A percentile compares a stretch with the other conserved stretches of the same genome.
Evolutionary conservation across 2,113 vertebrate genomes (phyloP).

Genomic region (Hypanus sabinus): DNA sequence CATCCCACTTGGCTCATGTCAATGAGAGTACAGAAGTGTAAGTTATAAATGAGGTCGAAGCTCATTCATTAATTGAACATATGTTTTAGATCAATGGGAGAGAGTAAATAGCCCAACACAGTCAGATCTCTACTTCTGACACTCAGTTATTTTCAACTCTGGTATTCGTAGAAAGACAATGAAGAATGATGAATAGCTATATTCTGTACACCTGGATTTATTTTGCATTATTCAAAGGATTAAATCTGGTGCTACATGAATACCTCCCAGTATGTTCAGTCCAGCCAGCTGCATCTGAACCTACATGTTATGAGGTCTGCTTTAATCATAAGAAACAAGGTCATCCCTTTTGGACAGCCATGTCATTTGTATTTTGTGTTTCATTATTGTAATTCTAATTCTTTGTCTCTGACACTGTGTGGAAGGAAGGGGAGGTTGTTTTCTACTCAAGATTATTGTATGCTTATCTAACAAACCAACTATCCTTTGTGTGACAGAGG

Average conservation of each 20-base stretch:
- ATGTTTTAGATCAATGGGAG: not conserved
- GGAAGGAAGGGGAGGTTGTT: not conserved
- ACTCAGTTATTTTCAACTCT: not conserved
- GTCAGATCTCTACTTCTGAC: not conserved
- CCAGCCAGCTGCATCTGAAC: constrained; percentile 18
- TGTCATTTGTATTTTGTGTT: not conserved
- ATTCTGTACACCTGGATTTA: not conserved
- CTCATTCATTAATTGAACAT: not conserved
- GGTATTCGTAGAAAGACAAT: not conserved
- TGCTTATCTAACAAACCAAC: not conserved
- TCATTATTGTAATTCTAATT: not conserved
- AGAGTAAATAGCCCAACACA: not conserved
- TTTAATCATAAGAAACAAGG: constrained; percentile 1
- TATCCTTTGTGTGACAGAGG: constrained; percentile 61
- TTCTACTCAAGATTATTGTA: not conserved
- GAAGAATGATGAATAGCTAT: not conserved
- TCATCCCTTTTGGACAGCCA: not conserved
- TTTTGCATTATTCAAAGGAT: not conserved
- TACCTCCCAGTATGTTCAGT: not conserved
- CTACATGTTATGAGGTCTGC: not conserved
- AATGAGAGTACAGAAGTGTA: not conserved
- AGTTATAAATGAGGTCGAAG: not conserved
- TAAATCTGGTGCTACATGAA: not conserved
- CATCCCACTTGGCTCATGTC: no score
- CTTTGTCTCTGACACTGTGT: not conserved